phyloP scores from a whole-genome alignment of 2,797 vertebrate genomes.

The Phoebastria nigripes region DNA sequence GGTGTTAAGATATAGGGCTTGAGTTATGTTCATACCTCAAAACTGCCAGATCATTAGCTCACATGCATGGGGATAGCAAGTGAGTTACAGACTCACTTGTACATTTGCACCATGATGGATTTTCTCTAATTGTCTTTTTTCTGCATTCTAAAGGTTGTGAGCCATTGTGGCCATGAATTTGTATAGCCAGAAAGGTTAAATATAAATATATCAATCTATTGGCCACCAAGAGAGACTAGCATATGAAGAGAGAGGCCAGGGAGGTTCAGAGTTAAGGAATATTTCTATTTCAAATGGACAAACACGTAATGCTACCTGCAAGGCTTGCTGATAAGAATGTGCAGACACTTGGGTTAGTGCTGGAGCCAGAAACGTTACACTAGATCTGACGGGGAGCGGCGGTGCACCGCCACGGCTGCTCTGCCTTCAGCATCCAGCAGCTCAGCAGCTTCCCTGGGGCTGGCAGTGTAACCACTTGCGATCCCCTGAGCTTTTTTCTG shows the following conservation, averaged over 20 bases:
- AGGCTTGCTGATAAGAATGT: constrained; percentile 41
- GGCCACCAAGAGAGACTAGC: not conserved
- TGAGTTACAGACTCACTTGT: not conserved
- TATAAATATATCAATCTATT: not conserved
- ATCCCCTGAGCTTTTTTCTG: not conserved
- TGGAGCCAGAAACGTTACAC: constrained; percentile 9
- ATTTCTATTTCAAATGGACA: constrained; percentile 14
- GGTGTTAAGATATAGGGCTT: not conserved
- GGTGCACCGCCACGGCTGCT: not conserved
- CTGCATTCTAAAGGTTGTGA: not conserved
- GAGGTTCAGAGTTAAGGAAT: constrained; percentile 19
- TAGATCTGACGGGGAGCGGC: not conserved
- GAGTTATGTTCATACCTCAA: not conserved
- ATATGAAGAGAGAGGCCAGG: not conserved
- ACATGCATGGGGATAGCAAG: not conserved
- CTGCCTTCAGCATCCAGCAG: not conserved
- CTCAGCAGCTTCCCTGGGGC: not conserved
- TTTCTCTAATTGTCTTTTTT: not conserved
- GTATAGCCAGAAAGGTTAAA: not conserved
- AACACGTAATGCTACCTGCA: constrained; percentile 23
- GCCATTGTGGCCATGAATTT: not conserved
- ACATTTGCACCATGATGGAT: not conserved
- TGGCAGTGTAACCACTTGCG: not conserved
- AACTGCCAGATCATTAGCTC: not conserved
- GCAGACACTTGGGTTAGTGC: not conserved